Conservation (phyloP, 1,140 invertebrate species). For the Popillia japonica region DNA sequence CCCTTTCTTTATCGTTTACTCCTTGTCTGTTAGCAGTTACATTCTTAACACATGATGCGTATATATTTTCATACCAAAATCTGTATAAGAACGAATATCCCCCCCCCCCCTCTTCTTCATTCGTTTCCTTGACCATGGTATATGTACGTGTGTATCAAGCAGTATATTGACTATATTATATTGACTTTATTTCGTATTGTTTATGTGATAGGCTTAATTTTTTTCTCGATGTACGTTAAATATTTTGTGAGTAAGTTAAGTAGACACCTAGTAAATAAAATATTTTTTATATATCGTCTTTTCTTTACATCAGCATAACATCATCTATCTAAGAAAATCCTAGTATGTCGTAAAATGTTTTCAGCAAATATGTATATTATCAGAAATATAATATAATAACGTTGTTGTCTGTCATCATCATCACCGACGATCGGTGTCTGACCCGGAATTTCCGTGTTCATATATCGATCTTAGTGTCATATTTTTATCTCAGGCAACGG, state of each 20-base stretch:
- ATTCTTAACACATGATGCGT: background rate
- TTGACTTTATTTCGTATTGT: conserved; percentile 25
- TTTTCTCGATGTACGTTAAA: conserved; percentile 9
- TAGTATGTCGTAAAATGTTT: no score
- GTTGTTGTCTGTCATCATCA: no score
- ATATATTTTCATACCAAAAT: conserved; percentile 37
- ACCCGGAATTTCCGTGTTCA: no score
- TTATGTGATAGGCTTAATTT: conserved; percentile 27
- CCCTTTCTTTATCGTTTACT: background rate
- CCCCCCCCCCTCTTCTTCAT: background rate
- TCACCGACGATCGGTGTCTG: no score
- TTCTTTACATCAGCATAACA: background rate
- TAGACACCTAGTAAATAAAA: conserved; percentile 12
- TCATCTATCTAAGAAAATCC: background rate
- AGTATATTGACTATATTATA: conserved; percentile 6
- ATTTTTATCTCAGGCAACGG: no score
- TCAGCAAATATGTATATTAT: no score
- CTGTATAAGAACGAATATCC: conserved; percentile 20
- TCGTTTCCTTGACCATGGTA: background rate
- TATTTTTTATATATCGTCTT: conserved; percentile 17
- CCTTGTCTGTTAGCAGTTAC: background rate
- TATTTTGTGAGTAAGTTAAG: conserved; percentile 3
- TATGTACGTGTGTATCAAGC: background rate
- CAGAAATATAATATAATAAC: no score
- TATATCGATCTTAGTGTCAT: no score